phyloP scores from a whole-genome alignment of 2,113 vertebrate species.

The Gymnarchus niloticus region DNA sequence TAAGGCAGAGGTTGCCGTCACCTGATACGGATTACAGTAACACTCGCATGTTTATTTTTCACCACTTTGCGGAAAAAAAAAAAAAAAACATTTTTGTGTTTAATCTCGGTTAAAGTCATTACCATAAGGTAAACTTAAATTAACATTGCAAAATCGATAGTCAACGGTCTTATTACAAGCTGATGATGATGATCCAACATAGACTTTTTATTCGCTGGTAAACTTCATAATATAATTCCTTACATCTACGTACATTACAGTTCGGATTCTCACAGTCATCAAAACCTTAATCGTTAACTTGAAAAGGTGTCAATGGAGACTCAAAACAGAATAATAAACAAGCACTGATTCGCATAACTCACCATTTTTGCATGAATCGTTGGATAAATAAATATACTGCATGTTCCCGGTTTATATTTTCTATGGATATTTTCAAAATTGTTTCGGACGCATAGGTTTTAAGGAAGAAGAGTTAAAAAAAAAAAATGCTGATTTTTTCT shows the following conservation, averaged over 20 bases:
- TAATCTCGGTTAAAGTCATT: not conserved
- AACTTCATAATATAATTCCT: not conserved
- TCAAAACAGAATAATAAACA: not conserved
- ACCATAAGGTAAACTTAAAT: not conserved
- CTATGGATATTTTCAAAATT: not conserved
- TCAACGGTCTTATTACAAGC: not conserved
- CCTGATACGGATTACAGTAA: not conserved
- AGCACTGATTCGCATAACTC: not conserved
- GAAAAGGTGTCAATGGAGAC: not conserved
- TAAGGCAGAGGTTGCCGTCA: not conserved
- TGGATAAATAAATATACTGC: not conserved
- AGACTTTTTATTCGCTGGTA: not conserved
- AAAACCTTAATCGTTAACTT: not conserved
- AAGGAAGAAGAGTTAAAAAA: not conserved
- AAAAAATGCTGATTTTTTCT: not conserved
- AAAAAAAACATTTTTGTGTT: no score
- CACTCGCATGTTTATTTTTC: not conserved
- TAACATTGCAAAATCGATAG: not conserved
- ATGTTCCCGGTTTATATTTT: not conserved
- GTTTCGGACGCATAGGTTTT: not conserved
- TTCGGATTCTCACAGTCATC: not conserved
- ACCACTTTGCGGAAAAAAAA: not conserved
- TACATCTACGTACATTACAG: not conserved
- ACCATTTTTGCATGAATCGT: constrained; percentile 19
- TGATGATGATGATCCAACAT: not conserved